Percentiles rank a stretch among this genome's conserved stretches.
phyloP scores from a whole-genome alignment of 2,888 invertebrate genomes.

The Apodemia mormo region DNA sequence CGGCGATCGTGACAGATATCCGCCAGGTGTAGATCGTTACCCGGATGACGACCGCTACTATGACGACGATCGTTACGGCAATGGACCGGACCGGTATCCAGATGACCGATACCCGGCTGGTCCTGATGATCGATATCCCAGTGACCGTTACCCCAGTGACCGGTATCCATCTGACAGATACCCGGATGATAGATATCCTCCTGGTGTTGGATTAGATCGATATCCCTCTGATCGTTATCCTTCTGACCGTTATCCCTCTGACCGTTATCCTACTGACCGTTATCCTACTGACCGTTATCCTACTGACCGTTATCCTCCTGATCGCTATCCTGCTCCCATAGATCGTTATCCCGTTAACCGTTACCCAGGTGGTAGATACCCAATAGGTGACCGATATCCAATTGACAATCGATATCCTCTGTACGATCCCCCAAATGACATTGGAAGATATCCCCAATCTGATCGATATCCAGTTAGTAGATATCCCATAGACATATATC shows the following conservation, averaged over 20 bases:
- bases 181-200: slow-evolving; percentile 76
- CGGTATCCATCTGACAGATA: slow-evolving; percentile 58
- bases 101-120: slow-evolving; percentile 68
- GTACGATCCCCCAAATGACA: slow-evolving; percentile 54
- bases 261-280: slow-evolving; percentile 62
- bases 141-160: slow-evolving; percentile 56
- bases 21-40: slow-evolving; percentile 70
- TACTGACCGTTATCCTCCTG: slow-evolving; percentile 68
- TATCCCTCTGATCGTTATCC: slow-evolving; percentile 76
- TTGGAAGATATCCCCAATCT: slow-evolving; percentile 59
- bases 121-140: slow-evolving; percentile 61
- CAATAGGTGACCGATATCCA: slow-evolving; percentile 65
- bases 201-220: slow-evolving; percentile 59
- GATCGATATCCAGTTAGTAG: slow-evolving; percentile 69
- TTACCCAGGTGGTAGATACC: slow-evolving; percentile 74
- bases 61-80: slow-evolving; percentile 71
- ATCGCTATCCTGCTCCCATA: slow-evolving; percentile 68
- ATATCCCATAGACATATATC: slow-evolving; percentile 64
- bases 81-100: slow-evolving; percentile 76
- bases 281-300: slow-evolving; percentile 69
- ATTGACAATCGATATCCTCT: slow-evolving; percentile 57
- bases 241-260: slow-evolving; percentile 55
- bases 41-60: slow-evolving; percentile 79
- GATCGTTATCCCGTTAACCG: slow-evolving; percentile 76
- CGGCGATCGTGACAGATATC: slow-evolving; percentile 66